Evolutionary conservation across 2,888 invertebrate genomes (phyloP).

Genomic region (Ophioninae sp.): DNA sequence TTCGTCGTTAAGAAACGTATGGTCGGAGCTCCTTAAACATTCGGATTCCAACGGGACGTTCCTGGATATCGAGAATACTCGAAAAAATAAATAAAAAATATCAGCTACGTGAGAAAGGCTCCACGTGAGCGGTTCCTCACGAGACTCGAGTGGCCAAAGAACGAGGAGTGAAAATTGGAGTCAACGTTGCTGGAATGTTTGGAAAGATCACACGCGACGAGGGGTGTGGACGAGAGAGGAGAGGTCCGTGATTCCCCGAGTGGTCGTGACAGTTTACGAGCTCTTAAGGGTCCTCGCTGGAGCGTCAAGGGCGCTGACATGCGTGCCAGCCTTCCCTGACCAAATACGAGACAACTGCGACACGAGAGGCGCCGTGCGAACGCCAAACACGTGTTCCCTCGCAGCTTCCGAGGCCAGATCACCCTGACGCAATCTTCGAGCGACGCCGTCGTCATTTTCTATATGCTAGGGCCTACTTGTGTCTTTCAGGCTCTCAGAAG

Average conservation of each 20-base stretch:
- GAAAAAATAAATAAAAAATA: background rate
- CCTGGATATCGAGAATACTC: background rate
- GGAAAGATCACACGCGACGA: constrained; percentile 37
- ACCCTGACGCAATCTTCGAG: constrained; percentile 37
- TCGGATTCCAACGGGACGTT: background rate
- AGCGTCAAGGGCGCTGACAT: constrained; percentile 52
- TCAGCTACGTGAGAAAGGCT: constrained; percentile 31
- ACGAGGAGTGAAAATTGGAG: constrained; percentile 52
- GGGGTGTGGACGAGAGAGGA: constrained; percentile 51
- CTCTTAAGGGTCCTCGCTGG: constrained; percentile 62
- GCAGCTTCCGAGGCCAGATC: constrained; percentile 31
- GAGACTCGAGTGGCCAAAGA: constrained; percentile 51
- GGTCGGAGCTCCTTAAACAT: no score
- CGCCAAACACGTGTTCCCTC: constrained; percentile 61
- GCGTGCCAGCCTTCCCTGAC: constrained; percentile 48
- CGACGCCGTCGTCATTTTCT: constrained; percentile 39
- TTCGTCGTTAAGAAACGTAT: background rate
- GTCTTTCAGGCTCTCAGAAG: constrained; percentile 21
- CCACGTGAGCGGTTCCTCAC: constrained; percentile 21
- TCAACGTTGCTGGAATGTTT: constrained; percentile 56
- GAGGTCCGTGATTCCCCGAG: constrained; percentile 61
- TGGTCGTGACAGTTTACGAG: constrained; percentile 68
- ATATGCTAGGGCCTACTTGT: background rate
- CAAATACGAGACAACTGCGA: constrained; percentile 25
- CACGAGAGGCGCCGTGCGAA: constrained; percentile 36